These are phyloP conservation scores for Petrocephalus schoutedeni DNA, from an alignment of 2,797 vertebrate species.

Conservation along the genomic window DNA sequence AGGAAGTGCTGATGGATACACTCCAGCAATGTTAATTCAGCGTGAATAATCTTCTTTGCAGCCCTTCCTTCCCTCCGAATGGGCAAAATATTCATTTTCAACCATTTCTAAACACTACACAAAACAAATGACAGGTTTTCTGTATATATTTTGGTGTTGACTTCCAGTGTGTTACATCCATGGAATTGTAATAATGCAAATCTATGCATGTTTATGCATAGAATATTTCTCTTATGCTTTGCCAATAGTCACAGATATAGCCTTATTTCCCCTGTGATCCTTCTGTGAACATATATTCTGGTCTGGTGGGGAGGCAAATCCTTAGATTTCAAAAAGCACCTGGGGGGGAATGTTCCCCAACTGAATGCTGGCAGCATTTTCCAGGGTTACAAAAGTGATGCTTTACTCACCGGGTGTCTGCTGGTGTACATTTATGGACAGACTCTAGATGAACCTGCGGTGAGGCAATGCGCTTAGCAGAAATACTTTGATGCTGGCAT, in stretches of 20 bases:
- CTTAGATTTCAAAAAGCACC: background rate
- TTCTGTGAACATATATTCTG: background rate
- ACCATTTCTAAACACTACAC: background rate
- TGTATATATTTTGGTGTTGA: background rate
- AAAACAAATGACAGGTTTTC: background rate
- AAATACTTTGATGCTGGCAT: background rate
- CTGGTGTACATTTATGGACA: background rate
- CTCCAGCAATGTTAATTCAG: background rate
- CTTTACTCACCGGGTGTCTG: background rate
- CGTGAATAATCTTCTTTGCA: background rate
- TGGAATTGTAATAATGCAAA: background rate
- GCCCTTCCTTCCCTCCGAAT: background rate
- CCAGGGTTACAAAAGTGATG: background rate
- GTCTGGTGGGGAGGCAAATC: background rate
- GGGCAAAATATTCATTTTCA: background rate
- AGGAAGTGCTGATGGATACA: background rate
- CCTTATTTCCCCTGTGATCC: background rate
- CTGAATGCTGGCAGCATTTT: background rate
- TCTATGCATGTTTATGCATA: background rate
- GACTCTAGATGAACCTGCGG: background rate
- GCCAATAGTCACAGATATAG: background rate
- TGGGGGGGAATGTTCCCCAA: background rate
- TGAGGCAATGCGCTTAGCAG: background rate
- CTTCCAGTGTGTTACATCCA: background rate
- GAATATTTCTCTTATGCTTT: background rate